Conservation (phyloP, 2,113 vertebrate species). For the Caracal caracal region DNA sequence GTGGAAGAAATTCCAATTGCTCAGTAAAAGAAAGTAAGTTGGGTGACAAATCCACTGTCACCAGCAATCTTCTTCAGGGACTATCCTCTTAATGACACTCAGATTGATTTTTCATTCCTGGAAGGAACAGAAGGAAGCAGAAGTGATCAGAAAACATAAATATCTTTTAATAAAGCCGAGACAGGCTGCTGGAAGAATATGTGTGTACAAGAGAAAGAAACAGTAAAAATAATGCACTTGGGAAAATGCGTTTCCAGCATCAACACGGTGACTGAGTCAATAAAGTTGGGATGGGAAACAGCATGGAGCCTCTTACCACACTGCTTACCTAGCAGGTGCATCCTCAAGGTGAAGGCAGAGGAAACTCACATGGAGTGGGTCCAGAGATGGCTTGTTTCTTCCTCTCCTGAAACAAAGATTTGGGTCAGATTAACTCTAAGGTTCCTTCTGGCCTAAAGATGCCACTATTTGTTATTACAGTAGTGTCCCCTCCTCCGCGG, state of each 20-base stretch:
- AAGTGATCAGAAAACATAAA: constrained; percentile 58
- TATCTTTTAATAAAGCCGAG: constrained; percentile 49
- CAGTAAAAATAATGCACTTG: constrained; percentile 20
- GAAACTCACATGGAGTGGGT: background rate
- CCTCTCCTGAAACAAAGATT: background rate
- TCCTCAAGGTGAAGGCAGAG: background rate
- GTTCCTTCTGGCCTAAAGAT: background rate
- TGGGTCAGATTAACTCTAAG: background rate
- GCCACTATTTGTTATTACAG: background rate
- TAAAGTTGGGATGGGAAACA: background rate
- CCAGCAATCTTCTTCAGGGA: constrained; percentile 39
- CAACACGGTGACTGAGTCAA: background rate
- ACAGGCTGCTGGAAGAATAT: constrained; percentile 18
- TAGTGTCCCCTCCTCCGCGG: background rate
- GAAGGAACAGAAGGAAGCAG: constrained; percentile 40
- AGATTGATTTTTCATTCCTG: constrained; percentile 53
- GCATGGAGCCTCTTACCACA: background rate
- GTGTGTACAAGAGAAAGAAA: constrained; percentile 9
- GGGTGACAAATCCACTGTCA: constrained; percentile 42
- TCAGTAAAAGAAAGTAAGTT: background rate
- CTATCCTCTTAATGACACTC: constrained; percentile 34
- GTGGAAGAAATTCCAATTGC: constrained; percentile 32
- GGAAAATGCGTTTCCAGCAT: background rate
- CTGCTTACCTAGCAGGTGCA: background rate
- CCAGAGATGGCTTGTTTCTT: constrained; percentile 12